Evolutionary conservation across 2,797 vertebrate species (phyloP), one percentile per base, ranked within the genome.

Genomic region (Tangara arthus): DNA sequence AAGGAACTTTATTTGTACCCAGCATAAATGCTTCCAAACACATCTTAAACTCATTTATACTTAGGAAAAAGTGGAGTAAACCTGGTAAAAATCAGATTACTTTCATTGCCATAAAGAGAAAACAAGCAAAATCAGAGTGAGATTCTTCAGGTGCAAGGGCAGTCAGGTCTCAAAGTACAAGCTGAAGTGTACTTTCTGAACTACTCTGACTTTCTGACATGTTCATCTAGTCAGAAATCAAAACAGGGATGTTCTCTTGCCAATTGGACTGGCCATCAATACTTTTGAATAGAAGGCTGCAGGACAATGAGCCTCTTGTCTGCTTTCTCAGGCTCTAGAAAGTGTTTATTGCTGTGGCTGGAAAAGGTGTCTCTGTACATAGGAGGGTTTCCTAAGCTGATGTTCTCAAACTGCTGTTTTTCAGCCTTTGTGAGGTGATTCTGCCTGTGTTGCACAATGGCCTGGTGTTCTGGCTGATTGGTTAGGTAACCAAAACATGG

Each of bases 201-300:
- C 59, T 49, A 9, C 39, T 47, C 32, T 7, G 44, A 61, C 27
- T 32, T 47, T 53, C 30, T 10, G 52, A 61, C 35, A 22, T 47
- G 12, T 75, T 75, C 41, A 42, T 64, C 56, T 37, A n/a, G 46
- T 28, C 22, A 32, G 39, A 75, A 80, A 69, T 37, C 10, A 37
- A 65, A 87, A 24, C 28, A 60, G 32, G 34, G 37, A 16, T 82
- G 68, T 24, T 73, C 20, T 70, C 30, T 30, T 70, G 49, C 41
- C 57, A 34, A 2, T 34, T 63, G 2, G 6, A 30, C 59, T 41
- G 30, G 37, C 19, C 0, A 0, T 55, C 1, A 0, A 32, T 75
- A 61, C 23, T 24, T 30, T 8, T 26, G 42, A 55, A 19, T 15
- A 6, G 65, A 65, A 75, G 50, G 32, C 41, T 57, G 8, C 47